These are phyloP conservation scores for Alviniconcha marisindica DNA, from an alignment of 1,140 invertebrate species.

Conservation along the genomic window DNA sequence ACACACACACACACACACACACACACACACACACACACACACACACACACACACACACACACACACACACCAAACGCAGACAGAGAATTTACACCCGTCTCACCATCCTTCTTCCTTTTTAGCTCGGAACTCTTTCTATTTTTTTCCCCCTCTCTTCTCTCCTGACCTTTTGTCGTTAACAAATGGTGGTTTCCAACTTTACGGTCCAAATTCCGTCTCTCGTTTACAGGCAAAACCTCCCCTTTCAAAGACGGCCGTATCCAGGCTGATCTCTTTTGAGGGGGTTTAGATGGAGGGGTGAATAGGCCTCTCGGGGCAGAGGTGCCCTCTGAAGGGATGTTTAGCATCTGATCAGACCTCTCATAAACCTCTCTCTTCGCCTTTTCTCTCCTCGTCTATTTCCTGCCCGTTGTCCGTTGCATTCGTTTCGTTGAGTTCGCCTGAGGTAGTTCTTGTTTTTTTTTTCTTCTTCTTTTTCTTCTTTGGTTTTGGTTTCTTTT, in stretches of 20 bases:
- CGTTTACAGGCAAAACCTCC: not conserved
- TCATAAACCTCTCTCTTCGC: slow-evolving; percentile 9
- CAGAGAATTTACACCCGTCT: too few relatives aligned
- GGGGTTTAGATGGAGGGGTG: not conserved
- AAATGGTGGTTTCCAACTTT: slow-evolving; percentile 11
- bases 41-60: too few relatives aligned
- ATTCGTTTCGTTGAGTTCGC: too few relatives aligned
- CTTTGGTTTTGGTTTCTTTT: not conserved
- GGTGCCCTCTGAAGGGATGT: slow-evolving; percentile 17
- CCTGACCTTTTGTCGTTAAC: slow-evolving; percentile 24
- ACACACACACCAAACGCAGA: too few relatives aligned
- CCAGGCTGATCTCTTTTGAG: not conserved
- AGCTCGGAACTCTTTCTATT: not conserved
- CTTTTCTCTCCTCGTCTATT: not conserved
- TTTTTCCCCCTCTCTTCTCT: not conserved
- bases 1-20: too few relatives aligned
- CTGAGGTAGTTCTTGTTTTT: not conserved
- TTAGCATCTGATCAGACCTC: slow-evolving; percentile 26
- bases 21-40: too few relatives aligned
- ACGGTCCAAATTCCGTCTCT: not conserved
- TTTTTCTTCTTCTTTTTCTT: not conserved
- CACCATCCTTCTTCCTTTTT: not conserved
- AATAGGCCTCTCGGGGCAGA: not conserved
- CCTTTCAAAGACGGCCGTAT: not conserved
- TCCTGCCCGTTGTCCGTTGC: too few relatives aligned